Base-by-base conservation (phyloP, 37 sponge, comb jelly and placozoan species). In the Spongilla lacustris region DNA sequence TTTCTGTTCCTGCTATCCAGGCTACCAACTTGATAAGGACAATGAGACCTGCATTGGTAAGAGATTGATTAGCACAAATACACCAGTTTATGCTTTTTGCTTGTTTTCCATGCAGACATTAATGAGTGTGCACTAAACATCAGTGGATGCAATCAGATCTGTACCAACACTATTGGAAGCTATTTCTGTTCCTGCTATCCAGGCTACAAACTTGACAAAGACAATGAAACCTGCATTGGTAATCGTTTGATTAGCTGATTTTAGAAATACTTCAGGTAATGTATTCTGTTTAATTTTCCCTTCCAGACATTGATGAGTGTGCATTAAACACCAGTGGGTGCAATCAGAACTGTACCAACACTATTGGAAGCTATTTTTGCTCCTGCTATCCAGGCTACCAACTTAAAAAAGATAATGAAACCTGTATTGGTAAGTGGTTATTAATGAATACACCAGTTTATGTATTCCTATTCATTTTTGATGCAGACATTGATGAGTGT, bases 251-350 rank as follows among this genome's bases (percentile, higher is more conserved):
- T 58, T 8, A 4, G 8, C 8, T 8, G 46, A 10, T 46, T 46
- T 4, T 8, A 46, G 4, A 8, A 10, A 10, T 46, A 8, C 8
- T 46, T 4, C 46, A 46, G 46, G 8, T 8, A 10, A 46, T 46
- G 4, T 70, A 70, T 70, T 70, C 9, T 29, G 26, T 11, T 70
- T n/a, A n/a, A n/a, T n/a, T n/a, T n/a, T n/a, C n/a, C 5, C 4
- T 72, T 72, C 28, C 26, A 72, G 73, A 72, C 73, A 72, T 72
- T 0, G 17, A 72, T 23, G 73, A 72, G 32, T 72, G 73, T 14
- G 10, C 29, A 30, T 14, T 21, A 1, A 24, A 72, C 17, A 72
- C 1, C 17, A 14, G 32, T 72, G 73, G 73, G 9, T 72, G 73
- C 32, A 33, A 24, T 72, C 73, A 72, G 17, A 72, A 72, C 14